A percentile compares a stretch with the other conserved stretches of the same genome.
phyloP scores from a whole-genome alignment of 2,888 invertebrate species.

The Callyntrura guangdongensis region DNA sequence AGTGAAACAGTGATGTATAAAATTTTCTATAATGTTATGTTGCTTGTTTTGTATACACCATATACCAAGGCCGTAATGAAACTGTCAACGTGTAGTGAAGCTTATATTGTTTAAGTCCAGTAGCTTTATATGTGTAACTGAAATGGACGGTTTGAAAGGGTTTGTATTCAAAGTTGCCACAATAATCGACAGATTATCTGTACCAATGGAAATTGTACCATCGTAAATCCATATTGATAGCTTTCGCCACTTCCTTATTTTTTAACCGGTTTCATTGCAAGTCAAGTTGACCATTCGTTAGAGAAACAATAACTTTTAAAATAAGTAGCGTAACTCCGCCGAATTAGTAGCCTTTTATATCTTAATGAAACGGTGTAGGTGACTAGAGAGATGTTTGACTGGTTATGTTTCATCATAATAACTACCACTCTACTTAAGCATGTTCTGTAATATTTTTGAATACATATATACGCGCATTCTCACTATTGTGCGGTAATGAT shows the following conservation, averaged over 20 bases:
- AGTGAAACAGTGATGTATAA: no score
- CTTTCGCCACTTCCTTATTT: constrained; percentile 54
- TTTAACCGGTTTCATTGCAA: constrained; percentile 52
- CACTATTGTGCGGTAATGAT: neutral
- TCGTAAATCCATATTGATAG: constrained; percentile 51
- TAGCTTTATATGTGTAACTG: no score
- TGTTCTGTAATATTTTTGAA: neutral
- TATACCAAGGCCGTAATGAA: no score
- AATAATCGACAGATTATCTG: neutral
- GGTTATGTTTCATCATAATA: constrained; percentile 21
- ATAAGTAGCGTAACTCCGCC: constrained; percentile 6
- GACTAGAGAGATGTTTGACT: constrained; percentile 46
- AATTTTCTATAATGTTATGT: no score
- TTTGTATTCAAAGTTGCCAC: no score
- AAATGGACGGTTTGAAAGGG: no score
- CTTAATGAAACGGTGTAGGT: neutral
- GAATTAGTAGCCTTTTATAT: neutral
- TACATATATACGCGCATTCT: neutral
- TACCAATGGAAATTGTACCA: neutral
- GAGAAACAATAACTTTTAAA: constrained; percentile 25
- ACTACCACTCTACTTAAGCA: neutral
- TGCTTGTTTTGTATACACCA: no score
- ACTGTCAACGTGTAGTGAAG: no score
- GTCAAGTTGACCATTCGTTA: constrained; percentile 28
- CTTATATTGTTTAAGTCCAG: no score